phyloP scores from a whole-genome alignment of 2,113 vertebrate genomes.

The Coreoperca whiteheadi region DNA sequence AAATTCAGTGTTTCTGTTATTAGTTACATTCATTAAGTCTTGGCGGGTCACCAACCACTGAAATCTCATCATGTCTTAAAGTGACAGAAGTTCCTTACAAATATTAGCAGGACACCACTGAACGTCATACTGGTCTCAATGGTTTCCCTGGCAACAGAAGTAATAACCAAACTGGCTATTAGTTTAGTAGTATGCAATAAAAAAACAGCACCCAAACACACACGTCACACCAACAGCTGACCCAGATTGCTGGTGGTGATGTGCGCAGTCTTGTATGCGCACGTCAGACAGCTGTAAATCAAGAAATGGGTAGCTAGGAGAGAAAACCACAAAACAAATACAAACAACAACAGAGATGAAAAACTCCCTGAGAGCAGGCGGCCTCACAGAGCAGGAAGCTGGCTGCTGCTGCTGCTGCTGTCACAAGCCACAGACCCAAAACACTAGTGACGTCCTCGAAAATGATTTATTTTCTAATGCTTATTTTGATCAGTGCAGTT shows the following conservation, averaged over 20 bases:
- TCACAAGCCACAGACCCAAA: neutral
- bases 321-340: slow-evolving; percentile 57
- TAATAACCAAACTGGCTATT: neutral
- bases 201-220: slow-evolving; percentile 2
- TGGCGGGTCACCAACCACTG: neutral
- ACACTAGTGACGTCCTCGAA: neutral
- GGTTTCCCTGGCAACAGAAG: neutral
- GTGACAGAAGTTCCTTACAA: neutral
- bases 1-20: neutral
- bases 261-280: neutral
- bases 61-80: neutral
- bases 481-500: neutral
- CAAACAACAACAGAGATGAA: slow-evolving; percentile 36
- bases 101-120: neutral
- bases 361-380: slow-evolving; percentile 51
- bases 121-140: neutral
- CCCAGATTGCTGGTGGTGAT: slow-evolving; percentile 37
- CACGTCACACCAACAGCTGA: slow-evolving; percentile 17
- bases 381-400: slow-evolving; percentile 51
- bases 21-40: neutral
- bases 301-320: slow-evolving; percentile 15
- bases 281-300: slow-evolving; percentile 44
- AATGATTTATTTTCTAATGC: neutral
- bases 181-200: neutral
- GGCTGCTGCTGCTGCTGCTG: neutral